Evolutionary conservation across 2,113 vertebrate species (phyloP), one percentile per base, ranked within the genome.

Genomic region (Haliaeetus leucogaster): DNA sequence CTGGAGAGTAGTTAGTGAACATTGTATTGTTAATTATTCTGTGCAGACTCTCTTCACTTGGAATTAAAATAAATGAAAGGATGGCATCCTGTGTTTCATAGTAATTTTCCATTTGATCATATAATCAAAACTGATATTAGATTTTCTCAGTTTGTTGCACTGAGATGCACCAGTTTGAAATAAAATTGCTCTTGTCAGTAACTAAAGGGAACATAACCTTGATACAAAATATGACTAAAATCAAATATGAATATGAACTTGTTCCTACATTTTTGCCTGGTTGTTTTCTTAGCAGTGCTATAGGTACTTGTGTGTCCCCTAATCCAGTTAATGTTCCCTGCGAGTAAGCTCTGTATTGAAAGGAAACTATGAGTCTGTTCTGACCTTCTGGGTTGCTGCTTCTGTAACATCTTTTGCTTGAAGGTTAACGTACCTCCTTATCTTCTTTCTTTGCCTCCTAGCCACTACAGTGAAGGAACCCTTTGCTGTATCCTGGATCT

Each of bases 401-500:
- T 45, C 16, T 71, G 19, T 15, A 61, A 15, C 4, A 38, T 53
- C 19, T 52, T 62, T 63, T n/a, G 4, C 23, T n/a, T 72, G 30
- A 61, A 68, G 25, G 50, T n/a, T 58, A 29, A 7, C 22, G 10
- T 13, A 40, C 10, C 4, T 70, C 4, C 12, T 65, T n/a, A 13
- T 22, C 26, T 58, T 89, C 22, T 23, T 71, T 77, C 48, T 59
- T 47, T 72, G 4, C 4, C 7, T 63, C 16, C 25, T 22, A 55
- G 0, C 1, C 6, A 7, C 4, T 20, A 13, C 6, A 29, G 38
- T 0, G 0, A 62, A 40, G 13, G 29, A 72, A 38, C 2, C 2
- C 6, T 29, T 12, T 70, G 36, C 2, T 1, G 9, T 26, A 10
- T 32, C 36, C 32, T 65, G 38, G 13, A 67, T 76, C 21, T 86